A percentile compares a stretch with the other conserved stretches of the same genome.
Evolutionary conservation across 1,140 invertebrate species (phyloP).

Genomic region (Cydia amplana): DNA sequence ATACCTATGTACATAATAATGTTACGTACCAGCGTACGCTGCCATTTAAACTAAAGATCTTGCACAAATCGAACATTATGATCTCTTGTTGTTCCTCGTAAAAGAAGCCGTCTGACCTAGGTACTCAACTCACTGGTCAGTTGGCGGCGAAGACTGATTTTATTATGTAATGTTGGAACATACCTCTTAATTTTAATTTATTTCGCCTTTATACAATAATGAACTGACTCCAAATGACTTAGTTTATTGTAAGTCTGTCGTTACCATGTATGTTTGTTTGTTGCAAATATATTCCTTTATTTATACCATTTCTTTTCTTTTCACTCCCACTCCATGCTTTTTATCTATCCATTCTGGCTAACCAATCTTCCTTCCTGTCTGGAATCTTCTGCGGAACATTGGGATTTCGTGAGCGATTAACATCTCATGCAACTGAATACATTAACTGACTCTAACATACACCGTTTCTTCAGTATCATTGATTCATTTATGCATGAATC

Average conservation of each 20-base stretch:
- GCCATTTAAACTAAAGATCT: constrained; percentile 13
- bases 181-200: constrained; percentile 66
- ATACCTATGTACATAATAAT: constrained; percentile 23
- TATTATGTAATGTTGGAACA: constrained; percentile 60
- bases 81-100: constrained; percentile 73
- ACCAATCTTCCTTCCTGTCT: constrained; percentile 60
- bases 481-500: constrained; percentile 77
- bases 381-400: constrained; percentile 62
- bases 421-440: constrained; percentile 56
- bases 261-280: constrained; percentile 77
- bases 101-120: constrained; percentile 45
- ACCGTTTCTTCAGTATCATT: constrained; percentile 77
- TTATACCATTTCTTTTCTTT: constrained; percentile 77
- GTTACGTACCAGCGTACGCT: not conserved
- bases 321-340: constrained; percentile 76
- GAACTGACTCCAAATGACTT: constrained; percentile 41
- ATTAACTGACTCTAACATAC: constrained; percentile 67
- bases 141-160: constrained; percentile 68
- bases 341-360: constrained; percentile 63
- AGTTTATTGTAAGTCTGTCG: constrained; percentile 69
- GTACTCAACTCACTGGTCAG: constrained; percentile 35
- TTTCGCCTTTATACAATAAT: constrained; percentile 52
- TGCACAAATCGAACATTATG: constrained; percentile 38
- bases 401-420: constrained; percentile 73
- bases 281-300: constrained; percentile 79